phyloP scores from a whole-genome alignment of 2,888 invertebrate species.

The Platynereis dumerilii region DNA sequence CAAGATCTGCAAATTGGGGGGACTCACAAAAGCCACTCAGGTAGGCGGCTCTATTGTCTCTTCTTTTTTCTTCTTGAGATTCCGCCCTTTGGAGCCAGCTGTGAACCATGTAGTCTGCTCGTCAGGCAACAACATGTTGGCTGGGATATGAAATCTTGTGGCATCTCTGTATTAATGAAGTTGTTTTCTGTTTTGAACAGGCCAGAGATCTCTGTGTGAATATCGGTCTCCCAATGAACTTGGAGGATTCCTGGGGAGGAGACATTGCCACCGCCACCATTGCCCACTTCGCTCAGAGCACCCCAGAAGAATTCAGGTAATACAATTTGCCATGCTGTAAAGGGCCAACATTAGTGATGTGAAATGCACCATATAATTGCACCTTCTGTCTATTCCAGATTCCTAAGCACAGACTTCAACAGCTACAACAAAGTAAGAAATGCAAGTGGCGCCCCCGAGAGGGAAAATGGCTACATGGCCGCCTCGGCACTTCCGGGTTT shows the following conservation, averaged over 20 bases:
- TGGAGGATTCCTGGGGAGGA: slow-evolving; percentile 35
- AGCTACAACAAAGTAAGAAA: slow-evolving; percentile 20
- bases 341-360: too few species aligned
- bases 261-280: slow-evolving; percentile 34
- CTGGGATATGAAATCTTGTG: too few species aligned
- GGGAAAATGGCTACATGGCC: slow-evolving; percentile 25
- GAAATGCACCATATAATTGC: too few species aligned
- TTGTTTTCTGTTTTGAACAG: slow-evolving; percentile 12
- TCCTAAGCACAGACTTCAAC: slow-evolving; percentile 23
- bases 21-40: slow-evolving; percentile 31
- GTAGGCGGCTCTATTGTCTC: slow-evolving; percentile 10
- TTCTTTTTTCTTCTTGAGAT: neutral
- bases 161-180: too few species aligned
- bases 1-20: slow-evolving; percentile 34
- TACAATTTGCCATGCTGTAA: too few species aligned
- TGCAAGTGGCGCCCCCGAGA: slow-evolving; percentile 22
- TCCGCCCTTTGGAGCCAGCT: too few species aligned
- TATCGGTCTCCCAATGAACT: slow-evolving; percentile 33
- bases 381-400: too few species aligned
- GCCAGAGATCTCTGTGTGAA: slow-evolving; percentile 30
- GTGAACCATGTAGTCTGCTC: too few species aligned
- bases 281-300: slow-evolving; percentile 35
- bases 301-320: slow-evolving; percentile 24
- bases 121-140: too few species aligned
- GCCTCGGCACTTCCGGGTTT: slow-evolving; percentile 26